These are phyloP conservation scores for Chrysomallon squamiferum DNA, from an alignment of 1,140 invertebrate genomes.

Conservation along the genomic window DNA sequence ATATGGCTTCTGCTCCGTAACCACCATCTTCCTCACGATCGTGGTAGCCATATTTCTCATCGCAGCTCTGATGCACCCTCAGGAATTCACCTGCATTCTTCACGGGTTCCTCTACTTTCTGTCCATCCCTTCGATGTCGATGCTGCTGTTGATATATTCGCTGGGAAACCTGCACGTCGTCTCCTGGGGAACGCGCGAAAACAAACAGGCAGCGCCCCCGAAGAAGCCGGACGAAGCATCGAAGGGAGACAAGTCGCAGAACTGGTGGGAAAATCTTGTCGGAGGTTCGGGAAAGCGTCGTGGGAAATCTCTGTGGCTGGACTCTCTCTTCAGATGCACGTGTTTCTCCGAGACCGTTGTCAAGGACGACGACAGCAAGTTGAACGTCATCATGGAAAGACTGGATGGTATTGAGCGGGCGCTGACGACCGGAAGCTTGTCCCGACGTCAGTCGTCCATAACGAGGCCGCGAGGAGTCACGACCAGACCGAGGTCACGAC, in stretches of 20 bases:
- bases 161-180: constrained; percentile 90
- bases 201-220: constrained; percentile 63
- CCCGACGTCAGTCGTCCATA: too few relatives aligned
- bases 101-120: constrained; percentile 87
- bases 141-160: constrained; percentile 89
- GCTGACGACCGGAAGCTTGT: too few relatives aligned
- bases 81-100: constrained; percentile 79
- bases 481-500: too few relatives aligned
- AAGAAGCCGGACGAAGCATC: constrained; percentile 5
- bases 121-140: constrained; percentile 92
- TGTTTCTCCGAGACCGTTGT: constrained; percentile 12
- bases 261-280: neutral
- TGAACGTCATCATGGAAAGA: too few relatives aligned
- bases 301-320: neutral
- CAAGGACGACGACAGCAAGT: neutral
- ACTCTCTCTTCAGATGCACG: constrained; percentile 7
- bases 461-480: too few relatives aligned
- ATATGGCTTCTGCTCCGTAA: constrained; percentile 53
- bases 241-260: neutral
- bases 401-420: too few relatives aligned
- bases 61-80: constrained; percentile 80
- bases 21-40: constrained; percentile 52
- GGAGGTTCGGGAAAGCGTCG: neutral
- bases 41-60: constrained; percentile 68
- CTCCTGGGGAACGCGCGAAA: constrained; percentile 90